Evolutionary conservation across 92 coral and sea anemone genomes (phyloP).

Genomic region (Porites divaricata): DNA sequence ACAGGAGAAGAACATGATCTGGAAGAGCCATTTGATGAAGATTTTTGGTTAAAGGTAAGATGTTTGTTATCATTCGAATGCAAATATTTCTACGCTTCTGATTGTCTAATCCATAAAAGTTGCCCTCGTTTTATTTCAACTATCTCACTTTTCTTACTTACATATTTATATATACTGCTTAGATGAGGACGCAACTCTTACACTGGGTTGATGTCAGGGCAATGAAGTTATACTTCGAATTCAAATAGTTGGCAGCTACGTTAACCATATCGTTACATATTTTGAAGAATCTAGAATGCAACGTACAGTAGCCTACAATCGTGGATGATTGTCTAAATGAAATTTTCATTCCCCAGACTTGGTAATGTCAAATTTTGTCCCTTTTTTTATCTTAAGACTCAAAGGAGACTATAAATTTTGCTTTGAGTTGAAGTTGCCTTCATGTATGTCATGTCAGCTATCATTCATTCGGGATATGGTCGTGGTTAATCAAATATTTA

Average conservation of each 20-base stretch:
- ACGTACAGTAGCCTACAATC: too few relatives aligned
- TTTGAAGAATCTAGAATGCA: too few relatives aligned
- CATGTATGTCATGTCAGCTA: too few relatives aligned
- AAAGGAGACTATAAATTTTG: too few relatives aligned
- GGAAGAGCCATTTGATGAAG: slow-evolving; percentile 87
- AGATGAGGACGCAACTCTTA: background rate
- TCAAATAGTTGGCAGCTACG: background rate
- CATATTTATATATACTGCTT: background rate
- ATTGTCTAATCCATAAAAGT: slow-evolving; percentile 14
- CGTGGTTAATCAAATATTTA: too few relatives aligned
- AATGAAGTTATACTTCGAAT: background rate
- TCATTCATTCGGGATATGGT: too few relatives aligned
- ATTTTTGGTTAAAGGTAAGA: slow-evolving; percentile 89
- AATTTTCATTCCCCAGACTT: too few relatives aligned
- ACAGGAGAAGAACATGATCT: slow-evolving; percentile 38
- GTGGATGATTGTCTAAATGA: too few relatives aligned
- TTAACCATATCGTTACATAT: too few relatives aligned
- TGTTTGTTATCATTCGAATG: background rate
- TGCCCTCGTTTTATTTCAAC: background rate
- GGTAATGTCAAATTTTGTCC: too few relatives aligned
- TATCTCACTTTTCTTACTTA: background rate
- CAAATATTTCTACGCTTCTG: background rate
- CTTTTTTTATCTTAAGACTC: too few relatives aligned
- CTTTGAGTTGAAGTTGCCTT: too few relatives aligned
- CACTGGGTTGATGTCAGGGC: background rate